These are phyloP conservation scores for Eupithecia vulgata DNA, from an alignment of 2,888 invertebrate genomes.

Conservation along the genomic window DNA sequence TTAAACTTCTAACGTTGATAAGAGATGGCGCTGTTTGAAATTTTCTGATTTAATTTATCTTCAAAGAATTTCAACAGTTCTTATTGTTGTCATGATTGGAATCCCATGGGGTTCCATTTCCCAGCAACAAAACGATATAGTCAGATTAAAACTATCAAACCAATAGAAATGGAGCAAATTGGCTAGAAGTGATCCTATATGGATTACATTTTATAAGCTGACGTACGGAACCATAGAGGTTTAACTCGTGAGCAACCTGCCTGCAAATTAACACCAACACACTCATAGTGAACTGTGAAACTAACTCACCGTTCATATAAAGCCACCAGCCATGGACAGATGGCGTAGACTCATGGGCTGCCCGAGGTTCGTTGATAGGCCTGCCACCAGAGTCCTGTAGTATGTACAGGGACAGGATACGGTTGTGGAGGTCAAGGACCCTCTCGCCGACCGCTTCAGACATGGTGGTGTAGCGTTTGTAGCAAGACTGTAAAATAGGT, in stretches of 20 bases:
- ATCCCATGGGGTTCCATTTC: too few species aligned
- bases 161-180: too few species aligned
- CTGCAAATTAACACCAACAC: background rate
- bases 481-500: constrained; percentile 74
- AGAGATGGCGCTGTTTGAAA: too few species aligned
- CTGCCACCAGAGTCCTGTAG: constrained; percentile 92
- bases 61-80: too few species aligned
- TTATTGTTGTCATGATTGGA: too few species aligned
- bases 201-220: too few species aligned
- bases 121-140: too few species aligned
- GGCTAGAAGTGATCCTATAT: too few species aligned
- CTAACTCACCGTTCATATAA: constrained; percentile 89
- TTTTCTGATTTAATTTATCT: too few species aligned
- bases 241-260: background rate
- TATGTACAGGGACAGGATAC: constrained; percentile 90
- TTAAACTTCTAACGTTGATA: too few species aligned
- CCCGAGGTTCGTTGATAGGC: constrained; percentile 86
- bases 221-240: background rate
- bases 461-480: constrained; percentile 92
- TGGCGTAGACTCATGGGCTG: constrained; percentile 88
- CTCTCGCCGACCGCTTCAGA: constrained; percentile 93
- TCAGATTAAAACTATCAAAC: too few species aligned
- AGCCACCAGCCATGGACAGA: constrained; percentile 95
- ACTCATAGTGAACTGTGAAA: background rate
- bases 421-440: constrained; percentile 90